A percentile compares a stretch with the other conserved stretches of the same genome.
These are phyloP conservation scores for Australoheros facetus DNA, from an alignment of 2,797 vertebrate species.

Conservation along the genomic window DNA sequence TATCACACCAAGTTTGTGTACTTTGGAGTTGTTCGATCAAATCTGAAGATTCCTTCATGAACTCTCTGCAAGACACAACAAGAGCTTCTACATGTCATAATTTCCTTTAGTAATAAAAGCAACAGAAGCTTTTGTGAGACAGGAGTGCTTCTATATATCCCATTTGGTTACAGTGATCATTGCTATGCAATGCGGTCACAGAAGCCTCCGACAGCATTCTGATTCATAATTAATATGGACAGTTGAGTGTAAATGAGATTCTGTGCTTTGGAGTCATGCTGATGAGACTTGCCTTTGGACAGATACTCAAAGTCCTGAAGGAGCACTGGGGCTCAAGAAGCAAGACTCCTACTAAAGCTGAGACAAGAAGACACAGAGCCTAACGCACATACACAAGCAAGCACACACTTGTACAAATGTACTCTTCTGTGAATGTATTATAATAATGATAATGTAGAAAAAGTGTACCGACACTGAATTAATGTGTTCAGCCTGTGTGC, in stretches of 20 bases:
- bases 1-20: background rate
- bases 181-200: slow-evolving; percentile 31
- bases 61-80: background rate
- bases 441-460: background rate
- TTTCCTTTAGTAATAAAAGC: background rate
- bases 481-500: background rate
- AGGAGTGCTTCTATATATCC: background rate
- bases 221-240: slow-evolving; percentile 48
- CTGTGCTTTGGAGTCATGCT: slow-evolving; percentile 48
- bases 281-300: slow-evolving; percentile 52
- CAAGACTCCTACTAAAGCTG: slow-evolving; percentile 23
- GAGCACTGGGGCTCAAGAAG: slow-evolving; percentile 40
- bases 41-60: background rate
- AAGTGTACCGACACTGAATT: background rate
- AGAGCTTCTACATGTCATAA: background rate
- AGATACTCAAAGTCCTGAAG: slow-evolving; percentile 45
- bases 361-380: slow-evolving; percentile 20
- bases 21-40: background rate
- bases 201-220: slow-evolving; percentile 27
- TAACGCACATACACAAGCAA: background rate
- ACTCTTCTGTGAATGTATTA: slow-evolving; percentile 11
- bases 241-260: slow-evolving; percentile 40
- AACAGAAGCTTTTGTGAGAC: slow-evolving; percentile 8
- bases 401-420: slow-evolving; percentile 11
- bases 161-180: slow-evolving; percentile 24